Conservation (phyloP, 2,888 invertebrate genomes). For the Tanypteryx hageni region DNA sequence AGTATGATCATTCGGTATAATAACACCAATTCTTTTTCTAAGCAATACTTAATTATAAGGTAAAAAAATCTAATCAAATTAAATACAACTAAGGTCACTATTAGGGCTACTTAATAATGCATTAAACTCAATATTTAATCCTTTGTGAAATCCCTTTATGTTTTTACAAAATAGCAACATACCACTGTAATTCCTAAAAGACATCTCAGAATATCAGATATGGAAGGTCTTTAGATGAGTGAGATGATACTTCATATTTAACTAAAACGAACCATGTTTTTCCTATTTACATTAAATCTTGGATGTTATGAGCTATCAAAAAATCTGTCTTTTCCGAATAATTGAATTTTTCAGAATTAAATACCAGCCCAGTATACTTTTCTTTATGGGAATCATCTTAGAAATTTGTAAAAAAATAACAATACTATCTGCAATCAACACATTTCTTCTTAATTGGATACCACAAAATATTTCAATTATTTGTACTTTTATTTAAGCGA, state of each 20-base stretch:
- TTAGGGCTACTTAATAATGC: background rate
- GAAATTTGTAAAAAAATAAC: slow-evolving; percentile 62
- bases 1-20: background rate
- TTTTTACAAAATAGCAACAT: background rate
- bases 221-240: background rate
- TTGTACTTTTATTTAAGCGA: slow-evolving; percentile 56
- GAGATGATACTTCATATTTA: background rate
- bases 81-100: background rate
- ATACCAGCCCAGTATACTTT: background rate
- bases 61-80: background rate
- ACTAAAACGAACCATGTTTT: no score
- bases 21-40: background rate
- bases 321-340: no score
- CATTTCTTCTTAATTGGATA: slow-evolving; percentile 50
- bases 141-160: no score
- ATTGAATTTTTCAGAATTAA: background rate
- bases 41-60: background rate
- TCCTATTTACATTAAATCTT: no score
- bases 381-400: slow-evolving; percentile 25
- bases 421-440: slow-evolving; percentile 40
- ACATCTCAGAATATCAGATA: background rate
- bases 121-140: background rate
- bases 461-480: slow-evolving; percentile 56
- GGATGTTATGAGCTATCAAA: no score
- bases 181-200: background rate